Evolutionary conservation across 2,888 invertebrate species (phyloP).

Genomic region (Scelioninae gen. 1): DNA sequence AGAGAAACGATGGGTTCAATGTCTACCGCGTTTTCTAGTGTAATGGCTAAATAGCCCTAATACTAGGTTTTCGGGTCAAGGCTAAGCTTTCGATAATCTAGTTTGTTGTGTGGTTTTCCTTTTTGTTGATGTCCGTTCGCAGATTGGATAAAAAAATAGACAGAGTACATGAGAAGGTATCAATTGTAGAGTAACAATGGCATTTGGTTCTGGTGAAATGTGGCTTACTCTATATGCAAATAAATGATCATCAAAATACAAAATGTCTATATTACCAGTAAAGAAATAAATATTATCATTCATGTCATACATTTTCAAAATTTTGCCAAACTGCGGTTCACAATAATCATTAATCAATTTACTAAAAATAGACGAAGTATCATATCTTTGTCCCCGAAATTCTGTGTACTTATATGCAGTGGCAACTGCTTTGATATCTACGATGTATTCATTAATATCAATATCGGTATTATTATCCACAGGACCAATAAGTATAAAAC

Average conservation of each 20-base stretch:
- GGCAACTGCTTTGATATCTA: conserved; percentile 7
- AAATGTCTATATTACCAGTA: conserved; percentile 13
- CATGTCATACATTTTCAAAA: conserved; percentile 37
- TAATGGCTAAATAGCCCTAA: too few relatives aligned
- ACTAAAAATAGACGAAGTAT: conserved; percentile 40
- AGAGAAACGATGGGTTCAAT: too few relatives aligned
- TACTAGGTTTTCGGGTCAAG: too few relatives aligned
- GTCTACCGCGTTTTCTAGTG: too few relatives aligned
- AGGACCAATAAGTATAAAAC: conserved; percentile 36
- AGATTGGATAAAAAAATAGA: too few relatives aligned
- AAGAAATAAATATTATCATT: conserved; percentile 40
- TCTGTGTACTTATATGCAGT: conserved; percentile 26
- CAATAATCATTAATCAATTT: conserved; percentile 31
- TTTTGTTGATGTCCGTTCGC: too few relatives aligned
- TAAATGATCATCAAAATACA: conserved; percentile 46
- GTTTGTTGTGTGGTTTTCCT: too few relatives aligned
- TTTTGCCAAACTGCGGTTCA: conserved; percentile 46
- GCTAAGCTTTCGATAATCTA: too few relatives aligned
- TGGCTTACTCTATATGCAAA: conserved; percentile 29
- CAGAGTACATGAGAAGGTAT: too few relatives aligned
- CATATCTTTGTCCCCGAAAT: conserved; percentile 24
- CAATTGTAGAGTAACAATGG: too few relatives aligned
- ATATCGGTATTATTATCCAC: conserved; percentile 23
- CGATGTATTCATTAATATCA: conserved; percentile 21
- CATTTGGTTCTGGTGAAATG: conserved; percentile 10